Base-by-base conservation (phyloP, 2,888 invertebrate species). In the Drosophila neotestacea region DNA sequence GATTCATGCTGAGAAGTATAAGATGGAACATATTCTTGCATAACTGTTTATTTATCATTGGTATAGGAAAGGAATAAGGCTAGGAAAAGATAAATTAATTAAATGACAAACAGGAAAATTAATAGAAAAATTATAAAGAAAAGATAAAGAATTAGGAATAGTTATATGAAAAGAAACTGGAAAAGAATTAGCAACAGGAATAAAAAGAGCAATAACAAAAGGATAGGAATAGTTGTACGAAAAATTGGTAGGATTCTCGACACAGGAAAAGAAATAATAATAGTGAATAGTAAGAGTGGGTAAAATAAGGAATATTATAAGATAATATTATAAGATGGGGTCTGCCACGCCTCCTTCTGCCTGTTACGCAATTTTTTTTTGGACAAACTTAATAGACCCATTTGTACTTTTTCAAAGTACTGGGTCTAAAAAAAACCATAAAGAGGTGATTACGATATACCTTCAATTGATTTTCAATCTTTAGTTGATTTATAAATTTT, bases 1-100 rank as follows among this genome's bases (percentile, higher is more conserved):
- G 70, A 59, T 22, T 64, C 83, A 58, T 64, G 69, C 68, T 67
- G 68, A 30, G 55, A 60, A 42, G 42, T 6, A 46, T 54, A 39
- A 36, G 46, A 10, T 9, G 16, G 28, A 36, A 9, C 5, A 27
- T 13, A 13, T 41, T 38, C 28, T 32, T 34, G 41, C 16, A 13
- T 7, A 34, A 30, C 16, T 4, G 6, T 30, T 41, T 32, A 3
- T 5, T 9, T 38, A 32, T 13, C 1, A 34, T 6, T 34, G 34
- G 10, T 9, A 10, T 4, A 11, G 36, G 36, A 36, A 9, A 36
- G 36, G 9, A 34, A 36, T 9, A 36, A 9, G 10, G 4, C 9
- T 36, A 9, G 11, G 9, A 34, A 22, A 6, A 1, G 30, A 22
- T 22, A 16, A 10, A 48, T 9, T 34, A 48, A 34, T 34, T 9